Percentiles rank a stretch among this genome's conserved stretches.
These are phyloP conservation scores for Paedocypris micromegethes DNA, from an alignment of 2,797 vertebrate species.

Conservation along the genomic window DNA sequence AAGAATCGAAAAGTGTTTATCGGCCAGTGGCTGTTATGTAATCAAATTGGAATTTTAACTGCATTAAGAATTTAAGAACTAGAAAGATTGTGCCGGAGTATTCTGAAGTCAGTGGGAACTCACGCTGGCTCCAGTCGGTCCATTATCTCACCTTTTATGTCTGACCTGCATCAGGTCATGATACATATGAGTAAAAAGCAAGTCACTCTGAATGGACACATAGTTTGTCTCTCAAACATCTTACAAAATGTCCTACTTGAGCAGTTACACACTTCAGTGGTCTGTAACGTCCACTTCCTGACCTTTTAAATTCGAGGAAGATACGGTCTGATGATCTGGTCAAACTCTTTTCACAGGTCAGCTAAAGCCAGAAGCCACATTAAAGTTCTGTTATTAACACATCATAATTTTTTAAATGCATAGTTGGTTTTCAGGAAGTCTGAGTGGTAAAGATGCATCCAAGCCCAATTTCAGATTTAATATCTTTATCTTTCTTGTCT, in stretches of 20 bases:
- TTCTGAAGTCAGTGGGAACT: not conserved
- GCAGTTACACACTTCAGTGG: slow-evolving; percentile 12
- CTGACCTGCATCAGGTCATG: not conserved
- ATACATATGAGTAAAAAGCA: not conserved
- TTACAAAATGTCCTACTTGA: slow-evolving; percentile 13
- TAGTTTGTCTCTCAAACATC: not conserved
- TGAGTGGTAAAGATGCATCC: too few relatives aligned
- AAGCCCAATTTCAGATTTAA: too few relatives aligned
- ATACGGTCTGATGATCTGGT: not conserved
- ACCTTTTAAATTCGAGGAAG: not conserved
- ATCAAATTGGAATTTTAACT: not conserved
- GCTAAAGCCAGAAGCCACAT: not conserved
- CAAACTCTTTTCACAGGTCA: slow-evolving; percentile 4
- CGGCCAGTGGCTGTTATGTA: slow-evolving; percentile 10
- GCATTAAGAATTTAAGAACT: not conserved
- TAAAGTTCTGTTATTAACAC: not conserved
- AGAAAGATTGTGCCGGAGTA: not conserved
- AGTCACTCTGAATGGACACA: not conserved
- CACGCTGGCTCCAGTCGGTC: not conserved
- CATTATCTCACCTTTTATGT: not conserved
- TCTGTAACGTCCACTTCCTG: slow-evolving; percentile 9
- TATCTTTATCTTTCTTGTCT: too few relatives aligned
- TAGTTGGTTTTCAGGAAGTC: too few relatives aligned
- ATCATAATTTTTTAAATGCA: not conserved
- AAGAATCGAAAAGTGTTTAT: not conserved